phyloP scores from a whole-genome alignment of 2,888 invertebrate genomes.

The Spodoptera picta region DNA sequence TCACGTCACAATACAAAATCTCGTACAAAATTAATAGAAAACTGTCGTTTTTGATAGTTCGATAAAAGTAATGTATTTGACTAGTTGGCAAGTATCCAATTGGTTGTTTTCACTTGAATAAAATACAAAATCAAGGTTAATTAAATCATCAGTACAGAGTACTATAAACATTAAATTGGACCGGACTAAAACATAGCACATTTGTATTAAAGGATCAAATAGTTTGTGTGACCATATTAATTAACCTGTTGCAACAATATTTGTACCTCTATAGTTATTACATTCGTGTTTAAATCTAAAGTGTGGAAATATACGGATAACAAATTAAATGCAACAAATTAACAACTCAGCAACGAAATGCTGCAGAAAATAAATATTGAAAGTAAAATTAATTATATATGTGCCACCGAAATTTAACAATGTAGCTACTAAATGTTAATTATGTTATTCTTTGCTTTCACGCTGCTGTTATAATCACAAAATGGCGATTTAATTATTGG shows the following conservation, averaged over 20 bases:
- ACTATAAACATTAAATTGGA: no score
- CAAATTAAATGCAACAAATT: constrained; percentile 20
- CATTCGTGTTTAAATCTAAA: not conserved
- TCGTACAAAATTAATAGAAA: no score
- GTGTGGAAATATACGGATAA: not conserved
- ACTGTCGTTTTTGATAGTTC: no score
- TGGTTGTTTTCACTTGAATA: no score
- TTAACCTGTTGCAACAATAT: not conserved
- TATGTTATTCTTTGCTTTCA: not conserved
- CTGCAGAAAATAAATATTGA: not conserved
- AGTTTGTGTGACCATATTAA: not conserved
- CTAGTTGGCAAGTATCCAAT: no score
- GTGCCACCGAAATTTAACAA: not conserved
- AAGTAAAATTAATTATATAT: constrained; percentile 7
- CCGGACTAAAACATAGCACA: not conserved
- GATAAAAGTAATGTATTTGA: no score
- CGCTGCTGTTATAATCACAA: not conserved
- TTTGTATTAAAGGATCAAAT: not conserved
- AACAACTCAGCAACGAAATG: constrained; percentile 6
- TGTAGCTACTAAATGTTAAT: not conserved
- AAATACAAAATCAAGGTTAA: no score
- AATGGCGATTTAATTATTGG: constrained; percentile 5
- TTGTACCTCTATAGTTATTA: constrained; percentile 2
- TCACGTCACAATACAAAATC: no score
- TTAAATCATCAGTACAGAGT: no score